Percentiles rank a stretch among this genome's conserved stretches.
These are phyloP conservation scores for Panthera tigris DNA, from an alignment of 2,113 vertebrate genomes.

Conservation along the genomic window DNA sequence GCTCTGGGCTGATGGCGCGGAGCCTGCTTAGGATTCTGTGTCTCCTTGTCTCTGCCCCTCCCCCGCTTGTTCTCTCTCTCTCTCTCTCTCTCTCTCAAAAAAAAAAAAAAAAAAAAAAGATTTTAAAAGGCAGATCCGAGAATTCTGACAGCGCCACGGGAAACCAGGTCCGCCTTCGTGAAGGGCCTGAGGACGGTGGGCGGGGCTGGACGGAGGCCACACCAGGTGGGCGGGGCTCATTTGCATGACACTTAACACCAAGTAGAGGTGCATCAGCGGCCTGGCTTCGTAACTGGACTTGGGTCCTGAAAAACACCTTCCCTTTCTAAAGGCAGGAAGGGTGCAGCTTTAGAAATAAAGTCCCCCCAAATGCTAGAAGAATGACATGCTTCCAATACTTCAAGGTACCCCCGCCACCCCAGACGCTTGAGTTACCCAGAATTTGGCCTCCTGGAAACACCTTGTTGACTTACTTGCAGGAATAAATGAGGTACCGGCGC, in stretches of 20 bases:
- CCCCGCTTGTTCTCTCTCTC: no score
- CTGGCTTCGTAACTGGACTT: not conserved
- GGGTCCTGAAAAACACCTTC: not conserved
- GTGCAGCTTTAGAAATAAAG: not conserved
- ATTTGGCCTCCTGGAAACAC: not conserved
- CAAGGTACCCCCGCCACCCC: not conserved
- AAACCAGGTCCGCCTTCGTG: not conserved
- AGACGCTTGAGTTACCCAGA: not conserved
- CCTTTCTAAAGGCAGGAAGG: not conserved
- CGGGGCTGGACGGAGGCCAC: not conserved
- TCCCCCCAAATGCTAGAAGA: not conserved
- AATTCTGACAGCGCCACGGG: not conserved
- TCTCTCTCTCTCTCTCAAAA: no score
- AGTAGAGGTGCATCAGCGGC: fast-evolving
- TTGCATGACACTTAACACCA: not conserved
- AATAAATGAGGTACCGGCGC: not conserved
- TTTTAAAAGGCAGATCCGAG: not conserved
- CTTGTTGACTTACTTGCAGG: not conserved
- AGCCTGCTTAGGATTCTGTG: no score
- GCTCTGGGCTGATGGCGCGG: no score
- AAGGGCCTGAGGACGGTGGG: not conserved
- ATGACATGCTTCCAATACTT: not conserved
- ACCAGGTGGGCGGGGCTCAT: not conserved
- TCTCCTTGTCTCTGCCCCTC: no score
- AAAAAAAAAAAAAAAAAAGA: no score